phyloP scores from a whole-genome alignment of 2,113 vertebrate genomes.

The Typhlomys cinereus region DNA sequence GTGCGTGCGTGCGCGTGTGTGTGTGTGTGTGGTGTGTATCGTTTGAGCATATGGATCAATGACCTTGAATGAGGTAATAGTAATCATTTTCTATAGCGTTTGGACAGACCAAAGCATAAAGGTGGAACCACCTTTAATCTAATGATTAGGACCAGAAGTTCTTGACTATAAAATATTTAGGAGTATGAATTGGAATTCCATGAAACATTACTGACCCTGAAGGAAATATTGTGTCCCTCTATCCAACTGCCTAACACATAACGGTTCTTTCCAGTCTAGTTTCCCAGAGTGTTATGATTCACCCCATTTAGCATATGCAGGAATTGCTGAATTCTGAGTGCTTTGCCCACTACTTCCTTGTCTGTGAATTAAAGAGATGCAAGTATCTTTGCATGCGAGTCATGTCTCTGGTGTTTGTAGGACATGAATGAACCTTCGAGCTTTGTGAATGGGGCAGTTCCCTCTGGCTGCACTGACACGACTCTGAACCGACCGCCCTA shows the following conservation, averaged over 20 bases:
- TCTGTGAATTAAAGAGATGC: background rate
- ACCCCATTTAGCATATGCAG: background rate
- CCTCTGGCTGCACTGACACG: slow-evolving; percentile 69
- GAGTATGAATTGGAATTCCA: background rate
- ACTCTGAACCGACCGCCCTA: slow-evolving; percentile 90
- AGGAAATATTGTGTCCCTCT: background rate
- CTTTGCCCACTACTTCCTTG: background rate
- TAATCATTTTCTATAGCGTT: background rate
- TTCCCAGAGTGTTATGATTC: background rate
- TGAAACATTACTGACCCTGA: background rate
- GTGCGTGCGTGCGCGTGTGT: background rate
- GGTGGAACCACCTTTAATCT: background rate
- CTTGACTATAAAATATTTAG: background rate
- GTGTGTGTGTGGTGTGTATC: background rate
- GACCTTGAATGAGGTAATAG: background rate
- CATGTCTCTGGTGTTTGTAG: slow-evolving; percentile 78
- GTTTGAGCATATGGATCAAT: background rate
- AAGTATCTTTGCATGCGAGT: background rate
- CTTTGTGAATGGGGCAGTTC: slow-evolving; percentile 91
- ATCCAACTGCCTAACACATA: background rate
- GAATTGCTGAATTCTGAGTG: background rate
- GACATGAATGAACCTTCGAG: slow-evolving; percentile 96
- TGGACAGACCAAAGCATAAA: background rate
- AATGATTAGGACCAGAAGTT: background rate
- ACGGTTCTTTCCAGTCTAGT: background rate